phyloP scores from a whole-genome alignment of 1,140 invertebrate genomes.

The Drosophila persimilis region DNA sequence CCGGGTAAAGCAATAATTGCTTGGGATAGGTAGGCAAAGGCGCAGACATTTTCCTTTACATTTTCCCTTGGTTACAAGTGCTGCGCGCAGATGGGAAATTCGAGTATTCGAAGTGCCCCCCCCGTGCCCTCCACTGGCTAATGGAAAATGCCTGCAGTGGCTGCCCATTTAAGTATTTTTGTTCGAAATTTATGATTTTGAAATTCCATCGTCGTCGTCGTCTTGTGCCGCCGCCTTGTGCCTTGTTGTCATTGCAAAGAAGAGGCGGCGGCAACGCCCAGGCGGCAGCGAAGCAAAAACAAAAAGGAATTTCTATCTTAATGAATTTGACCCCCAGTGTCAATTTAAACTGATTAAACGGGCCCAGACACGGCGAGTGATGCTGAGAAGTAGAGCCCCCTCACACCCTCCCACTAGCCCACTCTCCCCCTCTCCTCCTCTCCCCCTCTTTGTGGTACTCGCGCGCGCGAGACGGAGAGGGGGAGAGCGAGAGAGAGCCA shows the following conservation, averaged over 20 bases:
- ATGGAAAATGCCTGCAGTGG: conserved; percentile 64
- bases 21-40: conserved; percentile 14
- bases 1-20: conserved; percentile 41
- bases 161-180: conserved; percentile 35
- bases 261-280: conserved; percentile 56
- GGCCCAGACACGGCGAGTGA: conserved; percentile 49
- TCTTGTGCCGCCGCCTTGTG: not conserved
- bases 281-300: conserved; percentile 48
- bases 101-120: not conserved
- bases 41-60: not conserved
- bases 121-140: not conserved
- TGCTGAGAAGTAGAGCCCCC: conserved; percentile 1
- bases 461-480: not conserved
- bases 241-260: conserved; percentile 4
- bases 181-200: conserved; percentile 63
- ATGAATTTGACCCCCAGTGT: conserved; percentile 81
- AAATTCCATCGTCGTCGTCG: conserved; percentile 34
- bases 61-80: conserved; percentile 6
- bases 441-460: not conserved
- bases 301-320: conserved; percentile 80
- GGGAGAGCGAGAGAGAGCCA: not conserved
- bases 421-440: no score
- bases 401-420: not conserved
- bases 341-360: conserved; percentile 80
- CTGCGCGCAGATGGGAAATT: not conserved